Evolutionary conservation across 2,888 invertebrate species (phyloP), one percentile per base, ranked within the genome.

Genomic region (Drosophila mercatorum): DNA sequence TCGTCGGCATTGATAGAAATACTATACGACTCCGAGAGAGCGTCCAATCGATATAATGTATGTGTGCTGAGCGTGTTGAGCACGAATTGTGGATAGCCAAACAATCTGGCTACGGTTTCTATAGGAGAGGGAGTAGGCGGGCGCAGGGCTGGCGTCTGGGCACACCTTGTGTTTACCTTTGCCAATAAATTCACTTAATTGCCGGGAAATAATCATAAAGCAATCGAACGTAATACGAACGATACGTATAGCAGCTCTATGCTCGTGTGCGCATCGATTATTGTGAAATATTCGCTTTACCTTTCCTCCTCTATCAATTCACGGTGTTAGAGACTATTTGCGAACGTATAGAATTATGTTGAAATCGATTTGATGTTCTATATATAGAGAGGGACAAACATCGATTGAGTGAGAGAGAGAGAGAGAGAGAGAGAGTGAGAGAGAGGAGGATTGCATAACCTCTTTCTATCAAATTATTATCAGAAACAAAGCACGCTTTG

Each of bases 151-250:
- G 43, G n/a, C 53, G 43, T 61, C 61, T 61, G 61, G 60, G 59
- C 59, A 31, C 64, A 53, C 53, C 62, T 58, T 70, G 75, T 84
- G 89, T 83, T 85, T 91, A 83, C 81, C 89, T 88, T 80, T 80
- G 89, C 80, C 89, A 87, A 92, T 92, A 92, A 92, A 92, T 91
- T 91, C 82, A 81, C 77, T 89, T 90, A 91, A 92, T 91, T 91
- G 91, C 90, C 89, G 84, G 90, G 87, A 92, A 90, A 92, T 89
- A 91, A 90, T 92, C 91, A 91, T 91, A 92, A 92, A 91, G 90
- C 90, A 91, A 92, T 90, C 89, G 89, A 51, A 62, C 75, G 87
- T 87, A 81, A 81, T 87, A 88, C 68, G 84, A 70, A 57, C 60
- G 57, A 51, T 51, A 11, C 51, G 59, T 56, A 56, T 38, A 60